Conservation (phyloP, 2,888 invertebrate genomes). For the Acleris laterana region DNA sequence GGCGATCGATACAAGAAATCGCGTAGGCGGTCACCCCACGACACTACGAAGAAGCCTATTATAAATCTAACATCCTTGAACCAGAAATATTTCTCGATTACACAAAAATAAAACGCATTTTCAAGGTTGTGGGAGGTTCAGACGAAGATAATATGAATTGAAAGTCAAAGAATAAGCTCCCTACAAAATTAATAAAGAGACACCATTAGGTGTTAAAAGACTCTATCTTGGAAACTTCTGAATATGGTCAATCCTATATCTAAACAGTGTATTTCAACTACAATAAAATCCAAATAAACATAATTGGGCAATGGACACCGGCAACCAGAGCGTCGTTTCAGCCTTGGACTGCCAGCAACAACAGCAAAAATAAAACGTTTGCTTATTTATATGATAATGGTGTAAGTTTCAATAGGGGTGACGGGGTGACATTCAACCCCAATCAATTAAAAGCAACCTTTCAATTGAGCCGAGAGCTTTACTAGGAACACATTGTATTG, state of each 20-base stretch:
- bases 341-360: too few relatives aligned
- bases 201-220: too few relatives aligned
- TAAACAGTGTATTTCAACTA: too few relatives aligned
- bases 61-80: conserved; percentile 52
- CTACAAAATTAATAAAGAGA: too few relatives aligned
- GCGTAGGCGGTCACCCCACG: conserved; percentile 68
- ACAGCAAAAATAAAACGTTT: too few relatives aligned
- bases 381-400: conserved; percentile 1
- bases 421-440: not conserved
- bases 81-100: conserved; percentile 45
- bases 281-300: too few relatives aligned
- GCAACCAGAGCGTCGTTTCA: too few relatives aligned
- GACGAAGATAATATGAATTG: too few relatives aligned
- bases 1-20: conserved; percentile 69
- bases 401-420: conserved; percentile 6
- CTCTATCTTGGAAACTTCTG: too few relatives aligned
- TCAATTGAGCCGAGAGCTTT: conserved; percentile 9
- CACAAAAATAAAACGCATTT: conserved; percentile 9
- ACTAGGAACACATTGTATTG: not conserved
- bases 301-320: too few relatives aligned
- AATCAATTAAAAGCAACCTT: not conserved
- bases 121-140: conserved; percentile 12
- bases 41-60: conserved; percentile 49
- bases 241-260: too few relatives aligned
- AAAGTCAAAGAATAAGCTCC: too few relatives aligned